These are phyloP conservation scores for Morbakka virulenta DNA, from an alignment of 30 jellyfish, hydroid and myxozoan species.

Conservation along the genomic window DNA sequence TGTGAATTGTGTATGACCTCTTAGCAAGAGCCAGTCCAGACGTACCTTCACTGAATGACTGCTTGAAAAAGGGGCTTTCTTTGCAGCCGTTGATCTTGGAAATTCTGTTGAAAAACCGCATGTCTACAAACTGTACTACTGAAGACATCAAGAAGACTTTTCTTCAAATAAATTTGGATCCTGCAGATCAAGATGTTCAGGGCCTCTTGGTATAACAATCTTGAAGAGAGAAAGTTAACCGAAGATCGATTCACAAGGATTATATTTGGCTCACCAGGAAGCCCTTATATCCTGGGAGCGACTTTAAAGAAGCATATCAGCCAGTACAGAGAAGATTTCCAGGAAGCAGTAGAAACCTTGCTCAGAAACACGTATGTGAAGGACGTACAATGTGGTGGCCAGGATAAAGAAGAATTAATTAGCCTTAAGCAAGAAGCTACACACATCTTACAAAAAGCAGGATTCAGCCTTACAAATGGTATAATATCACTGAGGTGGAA, in stretches of 20 bases:
- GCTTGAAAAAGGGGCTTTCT: too few relatives aligned
- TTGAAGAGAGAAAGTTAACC: conserved; percentile 35
- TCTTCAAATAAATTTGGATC: conserved; percentile 43
- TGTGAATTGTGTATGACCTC: too few relatives aligned
- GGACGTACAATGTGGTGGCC: conserved; percentile 28
- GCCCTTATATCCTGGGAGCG: conserved; percentile 39
- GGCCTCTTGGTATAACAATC: conserved; percentile 33
- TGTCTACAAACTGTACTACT: conserved; percentile 37
- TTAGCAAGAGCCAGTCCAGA: too few relatives aligned
- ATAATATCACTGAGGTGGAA: background rate
- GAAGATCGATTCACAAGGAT: conserved; percentile 46
- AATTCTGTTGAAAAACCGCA: conserved; percentile 48
- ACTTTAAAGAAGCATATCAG: conserved; percentile 32
- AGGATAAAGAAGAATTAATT: conserved; percentile 16
- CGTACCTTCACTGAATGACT: too few relatives aligned
- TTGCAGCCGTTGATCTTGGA: conserved; percentile 43
- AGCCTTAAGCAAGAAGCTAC: conserved; percentile 40
- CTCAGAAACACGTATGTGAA: conserved; percentile 40
- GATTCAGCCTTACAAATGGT: conserved; percentile 37
- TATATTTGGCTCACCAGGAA: conserved; percentile 34
- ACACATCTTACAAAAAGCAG: conserved; percentile 21
- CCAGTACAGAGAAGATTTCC: conserved; percentile 25
- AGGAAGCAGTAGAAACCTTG: conserved; percentile 43
- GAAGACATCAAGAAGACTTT: conserved; percentile 48
- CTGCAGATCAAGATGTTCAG: conserved; percentile 50